Evolutionary conservation across 2,888 invertebrate genomes (phyloP).

Genomic region (Leptopterna dolabrata): DNA sequence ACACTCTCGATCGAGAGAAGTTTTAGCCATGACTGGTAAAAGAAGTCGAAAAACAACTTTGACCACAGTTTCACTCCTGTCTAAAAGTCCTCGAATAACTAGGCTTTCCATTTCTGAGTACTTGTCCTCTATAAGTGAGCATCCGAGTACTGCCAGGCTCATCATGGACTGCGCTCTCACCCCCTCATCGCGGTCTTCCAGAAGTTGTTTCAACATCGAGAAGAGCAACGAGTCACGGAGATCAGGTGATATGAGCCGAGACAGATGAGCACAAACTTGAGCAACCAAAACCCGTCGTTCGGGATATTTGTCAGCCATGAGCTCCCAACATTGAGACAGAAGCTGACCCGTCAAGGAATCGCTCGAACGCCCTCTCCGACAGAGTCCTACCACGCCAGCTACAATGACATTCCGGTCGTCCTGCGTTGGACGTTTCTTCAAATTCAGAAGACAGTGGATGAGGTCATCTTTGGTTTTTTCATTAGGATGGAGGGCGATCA

Average conservation of each 20-base stretch:
- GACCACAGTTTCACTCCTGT: constrained; percentile 71
- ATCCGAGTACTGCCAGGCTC: constrained; percentile 72
- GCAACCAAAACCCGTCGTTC: constrained; percentile 77
- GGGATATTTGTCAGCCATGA: constrained; percentile 75
- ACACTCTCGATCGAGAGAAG: constrained; percentile 8
- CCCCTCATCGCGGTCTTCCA: constrained; percentile 74
- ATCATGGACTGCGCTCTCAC: constrained; percentile 74
- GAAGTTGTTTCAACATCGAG: constrained; percentile 78
- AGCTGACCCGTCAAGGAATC: constrained; percentile 70
- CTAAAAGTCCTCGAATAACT: constrained; percentile 72
- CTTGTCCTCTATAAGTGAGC: constrained; percentile 21
- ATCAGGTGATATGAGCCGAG: constrained; percentile 71
- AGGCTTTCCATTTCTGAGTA: constrained; percentile 70
- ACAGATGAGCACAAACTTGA: constrained; percentile 75
- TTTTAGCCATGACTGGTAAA: constrained; percentile 73
- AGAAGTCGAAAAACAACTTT: constrained; percentile 70
- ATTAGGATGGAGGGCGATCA: constrained; percentile 73
- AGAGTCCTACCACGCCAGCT: constrained; percentile 26
- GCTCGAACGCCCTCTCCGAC: background rate
- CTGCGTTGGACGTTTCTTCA: constrained; percentile 77
- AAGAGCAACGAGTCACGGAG: constrained; percentile 76
- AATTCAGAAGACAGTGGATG: constrained; percentile 76
- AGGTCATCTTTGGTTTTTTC: constrained; percentile 73
- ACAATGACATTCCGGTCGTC: constrained; percentile 73
- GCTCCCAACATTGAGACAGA: constrained; percentile 79